phyloP scores from a whole-genome alignment of 2,113 vertebrate species.

The Bos indicus region DNA sequence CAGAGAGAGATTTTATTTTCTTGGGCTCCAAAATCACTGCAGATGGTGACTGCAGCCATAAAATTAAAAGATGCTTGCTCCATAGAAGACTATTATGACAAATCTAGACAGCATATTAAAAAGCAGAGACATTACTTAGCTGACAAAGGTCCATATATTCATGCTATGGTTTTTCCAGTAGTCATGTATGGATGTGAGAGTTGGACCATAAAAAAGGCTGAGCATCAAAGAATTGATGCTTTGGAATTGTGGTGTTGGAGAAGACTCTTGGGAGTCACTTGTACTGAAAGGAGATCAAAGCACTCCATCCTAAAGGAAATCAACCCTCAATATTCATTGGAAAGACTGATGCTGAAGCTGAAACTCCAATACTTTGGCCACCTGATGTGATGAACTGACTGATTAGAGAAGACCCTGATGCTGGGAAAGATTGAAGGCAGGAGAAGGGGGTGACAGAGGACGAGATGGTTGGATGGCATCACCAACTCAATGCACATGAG shows the following conservation, averaged over 20 bases:
- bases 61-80: neutral
- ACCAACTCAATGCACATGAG: neutral
- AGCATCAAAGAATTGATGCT: neutral
- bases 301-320: neutral
- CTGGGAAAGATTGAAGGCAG: neutral
- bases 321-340: neutral
- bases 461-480: neutral
- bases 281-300: neutral
- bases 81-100: neutral
- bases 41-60: neutral
- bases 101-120: neutral
- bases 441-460: neutral
- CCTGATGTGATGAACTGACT: neutral
- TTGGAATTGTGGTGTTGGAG: neutral
- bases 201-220: neutral
- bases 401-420: neutral
- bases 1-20: neutral
- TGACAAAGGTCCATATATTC: neutral
- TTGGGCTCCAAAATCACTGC: neutral
- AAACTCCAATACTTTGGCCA: neutral
- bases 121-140: neutral
- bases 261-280: neutral
- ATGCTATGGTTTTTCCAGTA: neutral
- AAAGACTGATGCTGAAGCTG: neutral
- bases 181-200: neutral